phyloP scores from a whole-genome alignment of 2,113 vertebrate species.

The Odocoileus hemionus region DNA sequence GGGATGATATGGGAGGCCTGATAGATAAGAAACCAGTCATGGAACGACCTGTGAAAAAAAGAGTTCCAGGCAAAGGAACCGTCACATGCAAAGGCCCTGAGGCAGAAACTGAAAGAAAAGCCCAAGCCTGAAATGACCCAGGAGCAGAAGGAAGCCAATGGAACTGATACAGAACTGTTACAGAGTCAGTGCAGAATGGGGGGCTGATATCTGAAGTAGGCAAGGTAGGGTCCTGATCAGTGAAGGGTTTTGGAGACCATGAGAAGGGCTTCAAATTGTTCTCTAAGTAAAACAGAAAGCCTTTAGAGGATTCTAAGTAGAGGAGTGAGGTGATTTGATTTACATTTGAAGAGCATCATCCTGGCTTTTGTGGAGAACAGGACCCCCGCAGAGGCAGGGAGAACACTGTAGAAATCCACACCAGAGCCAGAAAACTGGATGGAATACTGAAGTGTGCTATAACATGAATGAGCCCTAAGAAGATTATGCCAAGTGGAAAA shows the following conservation, averaged over 20 bases:
- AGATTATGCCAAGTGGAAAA: not conserved
- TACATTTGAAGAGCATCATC: not conserved
- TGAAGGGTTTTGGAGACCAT: not conserved
- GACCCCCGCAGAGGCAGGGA: not conserved
- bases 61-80: not conserved
- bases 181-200: not conserved
- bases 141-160: not conserved
- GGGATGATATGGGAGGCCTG: not conserved
- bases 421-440: not conserved
- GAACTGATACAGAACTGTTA: not conserved
- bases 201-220: not conserved
- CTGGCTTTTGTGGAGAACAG: not conserved
- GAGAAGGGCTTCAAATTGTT: not conserved
- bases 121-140: not conserved
- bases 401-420: not conserved
- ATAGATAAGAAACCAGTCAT: not conserved
- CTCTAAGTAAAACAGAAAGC: not conserved
- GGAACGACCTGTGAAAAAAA: not conserved
- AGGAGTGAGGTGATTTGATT: not conserved
- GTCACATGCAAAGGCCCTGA: not conserved
- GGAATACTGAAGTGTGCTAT: not conserved
- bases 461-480: not conserved
- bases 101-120: not conserved
- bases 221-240: not conserved
- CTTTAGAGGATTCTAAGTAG: not conserved